Percentiles rank a stretch among this genome's conserved stretches.
Conservation (phyloP, 2,113 vertebrate genomes). For the Antechinus stuartii region DNA sequence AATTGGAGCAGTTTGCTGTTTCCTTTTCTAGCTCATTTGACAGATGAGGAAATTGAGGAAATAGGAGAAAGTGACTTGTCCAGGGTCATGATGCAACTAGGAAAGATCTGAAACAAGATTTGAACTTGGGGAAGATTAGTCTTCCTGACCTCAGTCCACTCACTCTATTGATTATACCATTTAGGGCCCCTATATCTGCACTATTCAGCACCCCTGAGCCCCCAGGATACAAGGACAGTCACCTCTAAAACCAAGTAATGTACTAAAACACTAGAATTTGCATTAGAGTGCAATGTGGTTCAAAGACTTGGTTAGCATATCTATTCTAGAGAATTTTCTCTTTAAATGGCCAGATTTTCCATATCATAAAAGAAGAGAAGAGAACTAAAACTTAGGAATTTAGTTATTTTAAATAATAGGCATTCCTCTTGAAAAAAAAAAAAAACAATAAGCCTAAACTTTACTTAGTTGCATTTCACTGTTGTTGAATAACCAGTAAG, state of each 20-base stretch:
- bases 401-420: background rate
- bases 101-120: background rate
- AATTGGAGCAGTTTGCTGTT: background rate
- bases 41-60: background rate
- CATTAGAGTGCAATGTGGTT: background rate
- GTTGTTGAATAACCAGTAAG: background rate
- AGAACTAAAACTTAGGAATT: conserved; percentile 25
- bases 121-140: background rate
- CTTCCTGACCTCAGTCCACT: background rate
- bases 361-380: conserved; percentile 1
- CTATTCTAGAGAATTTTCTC: background rate
- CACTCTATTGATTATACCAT: too few relatives aligned
- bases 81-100: background rate
- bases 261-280: background rate
- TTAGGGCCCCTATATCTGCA: background rate
- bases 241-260: background rate
- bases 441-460: background rate
- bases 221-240: background rate
- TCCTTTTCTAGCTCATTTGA: background rate
- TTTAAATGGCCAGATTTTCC: background rate
- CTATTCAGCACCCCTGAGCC: background rate
- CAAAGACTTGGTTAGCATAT: background rate
- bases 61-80: background rate
- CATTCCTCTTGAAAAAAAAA: background rate
- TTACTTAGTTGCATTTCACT: background rate